A percentile compares a stretch with the other conserved stretches of the same genome.
These are phyloP conservation scores for Hirundo rustica DNA, from an alignment of 2,797 vertebrate species.

Conservation along the genomic window DNA sequence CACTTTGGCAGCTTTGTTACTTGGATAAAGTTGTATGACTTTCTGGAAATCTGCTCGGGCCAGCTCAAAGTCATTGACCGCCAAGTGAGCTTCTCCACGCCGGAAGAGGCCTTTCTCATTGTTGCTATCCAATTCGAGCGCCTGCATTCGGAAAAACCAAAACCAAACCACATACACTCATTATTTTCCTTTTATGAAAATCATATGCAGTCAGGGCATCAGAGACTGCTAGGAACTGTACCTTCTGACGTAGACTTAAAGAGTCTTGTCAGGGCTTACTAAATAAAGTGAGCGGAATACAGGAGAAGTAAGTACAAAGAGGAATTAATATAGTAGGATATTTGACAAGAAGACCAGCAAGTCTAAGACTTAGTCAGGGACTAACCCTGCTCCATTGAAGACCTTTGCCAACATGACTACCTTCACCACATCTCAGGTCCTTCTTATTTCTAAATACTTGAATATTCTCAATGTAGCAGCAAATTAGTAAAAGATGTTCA, in stretches of 20 bases:
- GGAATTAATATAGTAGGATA: neutral
- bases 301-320: neutral
- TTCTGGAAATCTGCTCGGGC: conserved; percentile 90
- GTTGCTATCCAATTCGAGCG: conserved; percentile 85
- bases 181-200: neutral
- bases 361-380: neutral
- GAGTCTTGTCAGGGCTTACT: neutral
- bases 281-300: neutral
- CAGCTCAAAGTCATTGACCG: conserved; percentile 90
- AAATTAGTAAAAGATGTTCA: neutral
- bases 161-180: neutral
- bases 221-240: neutral
- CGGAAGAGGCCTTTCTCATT: conserved; percentile 97
- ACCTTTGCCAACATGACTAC: neutral
- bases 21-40: conserved; percentile 90
- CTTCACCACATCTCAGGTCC: neutral
- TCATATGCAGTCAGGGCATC: neutral
- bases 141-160: conserved; percentile 70
- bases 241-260: neutral
- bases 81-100: conserved; percentile 88
- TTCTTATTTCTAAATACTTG: neutral
- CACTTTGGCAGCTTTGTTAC: conserved; percentile 92
- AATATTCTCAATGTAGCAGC: neutral
- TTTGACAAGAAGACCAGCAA: neutral
- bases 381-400: neutral